Conservation (phyloP, 2,888 invertebrate species). For the Rhorus exstirpatorius region DNA sequence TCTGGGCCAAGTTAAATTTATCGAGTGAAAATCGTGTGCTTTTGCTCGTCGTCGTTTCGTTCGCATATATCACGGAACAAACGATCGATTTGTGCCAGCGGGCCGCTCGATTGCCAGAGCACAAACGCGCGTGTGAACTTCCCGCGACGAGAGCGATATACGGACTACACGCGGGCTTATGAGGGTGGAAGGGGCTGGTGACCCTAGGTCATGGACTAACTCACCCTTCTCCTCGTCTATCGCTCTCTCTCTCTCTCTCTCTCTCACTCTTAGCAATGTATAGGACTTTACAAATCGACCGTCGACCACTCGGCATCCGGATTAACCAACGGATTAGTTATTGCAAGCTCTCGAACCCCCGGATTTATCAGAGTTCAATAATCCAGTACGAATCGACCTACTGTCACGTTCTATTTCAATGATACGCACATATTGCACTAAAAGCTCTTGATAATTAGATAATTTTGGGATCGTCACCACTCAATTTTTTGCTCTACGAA, state of each 20-base stretch:
- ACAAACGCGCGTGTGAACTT: slow-evolving; percentile 45
- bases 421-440: too few relatives aligned
- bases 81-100: slow-evolving; percentile 66
- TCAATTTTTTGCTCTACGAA: too few relatives aligned
- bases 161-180: slow-evolving; percentile 8
- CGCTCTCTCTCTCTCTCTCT: too few relatives aligned
- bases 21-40: too few relatives aligned
- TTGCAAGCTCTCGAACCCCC: slow-evolving; percentile 13
- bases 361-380: not conserved
- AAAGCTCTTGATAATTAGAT: too few relatives aligned
- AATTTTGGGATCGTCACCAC: too few relatives aligned
- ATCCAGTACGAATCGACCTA: not conserved
- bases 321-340: slow-evolving; percentile 12
- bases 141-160: slow-evolving; percentile 36
- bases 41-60: slow-evolving; percentile 57
- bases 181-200: slow-evolving; percentile 39
- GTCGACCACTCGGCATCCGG: slow-evolving; percentile 50
- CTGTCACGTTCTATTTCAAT: too few relatives aligned
- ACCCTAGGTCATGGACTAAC: slow-evolving; percentile 69
- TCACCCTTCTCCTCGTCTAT: slow-evolving; percentile 19
- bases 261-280: slow-evolving; percentile 15
- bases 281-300: not conserved
- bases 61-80: slow-evolving; percentile 58
- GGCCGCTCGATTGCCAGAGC: slow-evolving; percentile 61
- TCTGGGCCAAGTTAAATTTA: slow-evolving; percentile 71